Conservation (phyloP, 2,797 vertebrate species). For the Podarcis siculus region DNA sequence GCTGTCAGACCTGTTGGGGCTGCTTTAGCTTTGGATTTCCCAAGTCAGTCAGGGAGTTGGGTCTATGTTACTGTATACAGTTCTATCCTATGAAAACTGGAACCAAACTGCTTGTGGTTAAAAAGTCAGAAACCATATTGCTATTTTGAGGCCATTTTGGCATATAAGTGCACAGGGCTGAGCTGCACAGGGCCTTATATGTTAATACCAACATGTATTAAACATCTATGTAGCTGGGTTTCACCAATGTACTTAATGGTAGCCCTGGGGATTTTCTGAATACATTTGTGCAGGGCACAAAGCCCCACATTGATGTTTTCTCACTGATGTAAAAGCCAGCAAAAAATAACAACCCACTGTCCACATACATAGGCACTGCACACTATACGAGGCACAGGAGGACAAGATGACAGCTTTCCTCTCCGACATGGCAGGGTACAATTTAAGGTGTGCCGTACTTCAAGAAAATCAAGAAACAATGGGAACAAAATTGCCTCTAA, state of each 20-base stretch:
- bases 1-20: no score
- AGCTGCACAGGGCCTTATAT: no score
- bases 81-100: neutral
- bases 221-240: neutral
- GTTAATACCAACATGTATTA: no score
- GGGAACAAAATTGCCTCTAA: constrained; percentile 9
- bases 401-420: constrained; percentile 1
- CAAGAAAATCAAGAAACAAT: constrained; percentile 22
- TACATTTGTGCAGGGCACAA: neutral
- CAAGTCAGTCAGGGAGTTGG: no score
- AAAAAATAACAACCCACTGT: neutral
- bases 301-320: neutral
- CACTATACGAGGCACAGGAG: neutral
- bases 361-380: neutral
- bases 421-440: constrained; percentile 15
- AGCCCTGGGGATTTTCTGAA: neutral
- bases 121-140: neutral
- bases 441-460: constrained; percentile 17
- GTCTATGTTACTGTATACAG: no score
- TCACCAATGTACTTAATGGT: neutral
- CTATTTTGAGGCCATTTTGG: neutral
- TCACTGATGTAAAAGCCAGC: neutral
- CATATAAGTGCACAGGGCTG: no score
- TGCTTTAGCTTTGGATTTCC: neutral
- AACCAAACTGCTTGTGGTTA: neutral